A percentile compares a stretch with the other conserved stretches of the same genome.
Evolutionary conservation across 2,888 invertebrate genomes (phyloP).

Genomic region (Poecilobothrus nobilitatus): DNA sequence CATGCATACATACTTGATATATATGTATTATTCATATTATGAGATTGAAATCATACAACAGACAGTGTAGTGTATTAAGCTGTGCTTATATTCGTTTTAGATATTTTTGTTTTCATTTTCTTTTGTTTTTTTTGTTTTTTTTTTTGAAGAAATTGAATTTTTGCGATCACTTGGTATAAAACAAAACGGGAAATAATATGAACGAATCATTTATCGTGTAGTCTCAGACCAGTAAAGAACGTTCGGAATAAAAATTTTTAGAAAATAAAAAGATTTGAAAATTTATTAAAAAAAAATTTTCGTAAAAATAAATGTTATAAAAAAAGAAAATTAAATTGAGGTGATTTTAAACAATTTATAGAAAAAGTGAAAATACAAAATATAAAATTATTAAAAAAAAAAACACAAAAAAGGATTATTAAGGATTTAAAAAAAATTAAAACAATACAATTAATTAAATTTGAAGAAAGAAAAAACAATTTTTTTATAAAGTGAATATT

Average conservation of each 20-base stretch:
- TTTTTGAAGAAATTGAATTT: background rate
- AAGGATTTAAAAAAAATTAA: background rate
- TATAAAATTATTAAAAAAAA: too few relatives aligned
- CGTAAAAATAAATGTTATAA: background rate
- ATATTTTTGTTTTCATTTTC: too few relatives aligned
- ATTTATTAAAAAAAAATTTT: background rate
- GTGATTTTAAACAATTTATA: background rate
- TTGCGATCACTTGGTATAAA: background rate
- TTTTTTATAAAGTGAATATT: background rate
- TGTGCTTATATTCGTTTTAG: background rate
- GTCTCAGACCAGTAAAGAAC: constrained; percentile 30
- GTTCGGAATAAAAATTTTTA: background rate
- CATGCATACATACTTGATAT: background rate
- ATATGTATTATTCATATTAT: background rate
- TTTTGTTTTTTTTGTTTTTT: background rate
- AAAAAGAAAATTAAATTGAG: background rate
- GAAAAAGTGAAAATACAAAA: background rate
- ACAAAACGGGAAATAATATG: background rate
- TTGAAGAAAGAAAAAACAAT: background rate
- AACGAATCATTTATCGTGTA: constrained; percentile 37
- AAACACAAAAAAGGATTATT: too few relatives aligned
- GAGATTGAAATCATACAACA: background rate
- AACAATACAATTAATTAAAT: background rate
- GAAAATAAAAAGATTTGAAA: background rate
- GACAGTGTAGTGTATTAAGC: background rate